Evolutionary conservation across 1,140 invertebrate genomes (phyloP).

Genomic region (Drosophila bifasciata): DNA sequence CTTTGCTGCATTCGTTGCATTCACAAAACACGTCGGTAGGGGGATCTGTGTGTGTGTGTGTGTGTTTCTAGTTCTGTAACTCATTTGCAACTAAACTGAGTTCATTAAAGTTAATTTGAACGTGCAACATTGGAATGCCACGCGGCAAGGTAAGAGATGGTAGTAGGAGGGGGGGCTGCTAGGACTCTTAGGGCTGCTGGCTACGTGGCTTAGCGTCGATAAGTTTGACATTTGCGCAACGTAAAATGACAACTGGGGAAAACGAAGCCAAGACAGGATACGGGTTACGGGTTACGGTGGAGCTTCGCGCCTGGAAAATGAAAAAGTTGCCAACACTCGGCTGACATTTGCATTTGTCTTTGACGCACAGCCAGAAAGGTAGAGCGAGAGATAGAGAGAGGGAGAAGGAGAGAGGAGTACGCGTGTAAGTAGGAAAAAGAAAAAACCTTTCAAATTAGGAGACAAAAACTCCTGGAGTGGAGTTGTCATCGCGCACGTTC

Average conservation of each 20-base stretch:
- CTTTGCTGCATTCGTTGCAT: slow-evolving; percentile 3
- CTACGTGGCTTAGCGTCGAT: slow-evolving; percentile 75
- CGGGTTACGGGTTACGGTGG: too few species aligned
- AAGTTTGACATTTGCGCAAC: slow-evolving; percentile 80
- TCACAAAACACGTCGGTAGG: too few species aligned
- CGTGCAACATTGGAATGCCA: slow-evolving; percentile 78
- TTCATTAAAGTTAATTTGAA: slow-evolving; percentile 83
- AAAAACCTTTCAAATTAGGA: slow-evolving; percentile 63
- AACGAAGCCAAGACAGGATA: slow-evolving; percentile 34
- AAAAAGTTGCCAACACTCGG: slow-evolving; percentile 70
- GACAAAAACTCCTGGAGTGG: slow-evolving; percentile 19
- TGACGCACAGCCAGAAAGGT: neutral
- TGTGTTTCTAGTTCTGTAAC: slow-evolving; percentile 81
- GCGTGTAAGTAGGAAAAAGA: slow-evolving; percentile 12
- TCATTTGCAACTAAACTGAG: slow-evolving; percentile 82
- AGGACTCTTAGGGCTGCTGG: slow-evolving; percentile 30
- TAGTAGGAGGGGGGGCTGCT: neutral
- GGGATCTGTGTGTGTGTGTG: slow-evolving; percentile 12
- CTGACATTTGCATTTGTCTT: slow-evolving; percentile 80
- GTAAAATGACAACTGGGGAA: slow-evolving; percentile 71
- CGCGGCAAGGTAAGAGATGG: slow-evolving; percentile 35
- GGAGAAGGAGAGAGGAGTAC: neutral
- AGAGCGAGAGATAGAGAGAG: neutral
- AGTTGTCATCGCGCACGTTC: slow-evolving; percentile 28
- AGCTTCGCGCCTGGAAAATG: slow-evolving; percentile 63